These are phyloP conservation scores for Rotaria sp. DNA, from an alignment of 2,888 invertebrate genomes.

Conservation along the genomic window DNA sequence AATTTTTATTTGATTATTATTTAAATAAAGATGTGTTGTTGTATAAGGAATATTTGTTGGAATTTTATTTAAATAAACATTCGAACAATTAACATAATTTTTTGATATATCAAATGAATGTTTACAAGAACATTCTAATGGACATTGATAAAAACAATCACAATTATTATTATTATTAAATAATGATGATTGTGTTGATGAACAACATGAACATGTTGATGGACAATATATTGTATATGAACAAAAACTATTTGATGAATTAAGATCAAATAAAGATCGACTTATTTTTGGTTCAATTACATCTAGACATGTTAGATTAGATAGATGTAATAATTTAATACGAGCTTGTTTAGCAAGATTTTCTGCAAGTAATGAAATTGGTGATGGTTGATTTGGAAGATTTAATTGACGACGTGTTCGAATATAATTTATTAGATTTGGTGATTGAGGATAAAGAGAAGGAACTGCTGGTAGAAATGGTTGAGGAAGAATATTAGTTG, in stretches of 20 bases:
- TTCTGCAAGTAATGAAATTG: background rate
- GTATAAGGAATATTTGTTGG: background rate
- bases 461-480: background rate
- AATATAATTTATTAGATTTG: background rate
- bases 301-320: background rate
- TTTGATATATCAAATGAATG: background rate
- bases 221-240: background rate
- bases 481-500: background rate
- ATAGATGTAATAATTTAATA: conserved; percentile 7
- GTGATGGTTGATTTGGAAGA: background rate
- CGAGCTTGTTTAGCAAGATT: background rate
- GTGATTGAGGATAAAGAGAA: background rate
- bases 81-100: conserved; percentile 10
- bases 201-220: conserved; percentile 2
- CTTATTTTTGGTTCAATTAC: background rate
- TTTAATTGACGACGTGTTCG: background rate
- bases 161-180: background rate
- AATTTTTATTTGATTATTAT: background rate
- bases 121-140: background rate
- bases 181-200: background rate
- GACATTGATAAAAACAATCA: conserved; percentile 1
- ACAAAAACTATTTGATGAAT: conserved; percentile 16
- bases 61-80: background rate
- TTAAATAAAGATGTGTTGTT: background rate
- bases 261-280: background rate